Base-by-base conservation (phyloP, 2,113 vertebrate genomes). In the Strix aluco region DNA sequence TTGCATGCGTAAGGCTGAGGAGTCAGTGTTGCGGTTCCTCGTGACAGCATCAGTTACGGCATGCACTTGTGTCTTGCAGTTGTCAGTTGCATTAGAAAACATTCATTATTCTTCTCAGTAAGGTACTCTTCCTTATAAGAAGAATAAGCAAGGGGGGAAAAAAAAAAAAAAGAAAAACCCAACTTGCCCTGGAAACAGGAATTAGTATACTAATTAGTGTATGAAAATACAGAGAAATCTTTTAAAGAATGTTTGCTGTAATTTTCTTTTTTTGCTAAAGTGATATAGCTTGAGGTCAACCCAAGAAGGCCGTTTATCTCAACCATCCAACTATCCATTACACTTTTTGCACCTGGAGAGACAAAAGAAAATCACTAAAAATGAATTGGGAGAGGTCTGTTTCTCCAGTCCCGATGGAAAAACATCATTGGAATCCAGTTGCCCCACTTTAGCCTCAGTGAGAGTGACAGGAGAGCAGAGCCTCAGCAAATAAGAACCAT, bases 161-260 rank as follows among this genome's bases (percentile, higher is more conserved):
- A 21, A 18, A 18, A 32, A 71, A 9, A 29, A 15, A 34, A 6
- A 30, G 2, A 46, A 86, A 92, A 73, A 44, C 4, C 4, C 29
- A 23, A 58, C 66, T 92, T 95, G 88, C 55, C 72, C 90, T 95
- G 95, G 55, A 96, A 96, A 94, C 77, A 71, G 52, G 66, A 94
- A 92, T 92, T 81, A 30, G 42, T 88, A 13, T 90, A 75, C 59
- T 61, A 78, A 94, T 87, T 94, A 70, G 77, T 47, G 4, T 55
- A 81, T 92, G 70, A 96, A 97, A 85, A 86, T 59, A 70, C 22
- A 81, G 44, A 89, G 11, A 51, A 92, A 83, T 83, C 29, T 86
- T 59, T 69, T 66, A 73, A 88, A 86, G 40, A 58, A 38, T 52
- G 65, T 86, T 93, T 90, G 62, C 51, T 90, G 32, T 51, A 40